Evolutionary conservation across 2,888 invertebrate genomes (phyloP).

Genomic region (Lordiphosa andalusiaca): DNA sequence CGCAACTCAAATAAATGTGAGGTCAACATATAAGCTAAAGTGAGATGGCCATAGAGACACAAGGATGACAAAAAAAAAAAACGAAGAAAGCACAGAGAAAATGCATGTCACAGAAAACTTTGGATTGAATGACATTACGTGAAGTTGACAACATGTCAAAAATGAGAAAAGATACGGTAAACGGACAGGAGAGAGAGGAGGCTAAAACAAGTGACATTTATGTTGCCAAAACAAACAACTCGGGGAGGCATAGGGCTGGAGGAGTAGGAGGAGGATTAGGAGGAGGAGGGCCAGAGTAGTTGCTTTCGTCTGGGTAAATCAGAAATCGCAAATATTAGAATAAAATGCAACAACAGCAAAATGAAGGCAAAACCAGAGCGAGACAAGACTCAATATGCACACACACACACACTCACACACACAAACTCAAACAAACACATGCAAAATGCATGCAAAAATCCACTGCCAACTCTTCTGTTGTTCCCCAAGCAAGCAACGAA

Average conservation of each 20-base stretch:
- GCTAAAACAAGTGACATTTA: conserved; percentile 69
- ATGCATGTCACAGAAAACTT: conserved; percentile 62
- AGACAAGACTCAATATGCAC: conserved; percentile 10
- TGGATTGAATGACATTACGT: conserved; percentile 69
- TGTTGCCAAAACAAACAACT: conserved; percentile 74
- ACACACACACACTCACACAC: conserved; percentile 12
- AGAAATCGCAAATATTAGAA: conserved; percentile 72
- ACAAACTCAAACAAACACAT: conserved; percentile 5
- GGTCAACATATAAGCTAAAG: conserved; percentile 25
- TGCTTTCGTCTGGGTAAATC: conserved; percentile 45
- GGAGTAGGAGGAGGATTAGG: conserved; percentile 4
- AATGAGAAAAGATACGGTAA: conserved; percentile 70
- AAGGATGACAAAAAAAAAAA: conserved; percentile 22
- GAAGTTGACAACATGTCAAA: conserved; percentile 71
- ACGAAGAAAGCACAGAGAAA: conserved; percentile 8
- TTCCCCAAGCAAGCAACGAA: no score
- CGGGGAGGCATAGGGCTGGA: conserved; percentile 14
- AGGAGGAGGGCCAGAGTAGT: conserved; percentile 23
- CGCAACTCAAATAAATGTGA: conserved; percentile 46
- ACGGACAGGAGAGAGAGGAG: conserved; percentile 40
- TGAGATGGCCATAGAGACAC: conserved; percentile 7
- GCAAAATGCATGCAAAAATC: no score
- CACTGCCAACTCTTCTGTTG: no score
- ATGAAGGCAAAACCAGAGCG: conserved; percentile 36
- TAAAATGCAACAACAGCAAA: conserved; percentile 44